phyloP scores from a whole-genome alignment of 1,140 invertebrate species.

The Lepidurus apus region DNA sequence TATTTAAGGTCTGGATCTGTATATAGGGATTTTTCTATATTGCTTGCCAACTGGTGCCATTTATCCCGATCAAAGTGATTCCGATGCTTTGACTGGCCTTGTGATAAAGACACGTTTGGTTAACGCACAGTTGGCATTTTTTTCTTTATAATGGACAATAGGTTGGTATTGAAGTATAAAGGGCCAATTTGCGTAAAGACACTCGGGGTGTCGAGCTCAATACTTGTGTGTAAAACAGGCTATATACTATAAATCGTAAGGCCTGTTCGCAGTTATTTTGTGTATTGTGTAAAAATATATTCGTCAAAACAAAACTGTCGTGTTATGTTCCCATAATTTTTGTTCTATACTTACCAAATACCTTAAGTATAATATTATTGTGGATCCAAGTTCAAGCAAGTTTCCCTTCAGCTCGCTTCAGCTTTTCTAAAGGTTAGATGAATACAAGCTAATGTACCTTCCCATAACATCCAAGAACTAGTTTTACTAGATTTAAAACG shows the following conservation, averaged over 20 bases:
- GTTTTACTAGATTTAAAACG: too few species aligned
- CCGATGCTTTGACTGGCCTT: not conserved
- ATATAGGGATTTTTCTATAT: not conserved
- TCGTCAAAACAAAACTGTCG: not conserved
- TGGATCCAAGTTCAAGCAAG: too few species aligned
- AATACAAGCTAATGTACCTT: too few species aligned
- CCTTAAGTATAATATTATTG: too few species aligned
- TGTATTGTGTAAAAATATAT: conserved; percentile 5
- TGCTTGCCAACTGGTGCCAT: not conserved
- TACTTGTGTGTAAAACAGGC: not conserved
- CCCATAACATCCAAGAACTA: too few species aligned
- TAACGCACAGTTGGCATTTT: not conserved
- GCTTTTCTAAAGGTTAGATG: too few species aligned
- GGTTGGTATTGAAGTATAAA: not conserved
- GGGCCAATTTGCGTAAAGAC: not conserved
- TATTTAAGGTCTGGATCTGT: not conserved
- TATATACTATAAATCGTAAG: not conserved
- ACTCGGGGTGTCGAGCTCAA: not conserved
- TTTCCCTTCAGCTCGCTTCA: too few species aligned
- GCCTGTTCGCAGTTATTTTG: not conserved
- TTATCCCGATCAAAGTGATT: not conserved
- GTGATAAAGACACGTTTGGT: not conserved
- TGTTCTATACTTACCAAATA: too few species aligned
- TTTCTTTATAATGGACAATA: not conserved
- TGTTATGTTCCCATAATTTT: not conserved